phyloP scores from a whole-genome alignment of 2,888 invertebrate genomes.

The Dryobota labecula region DNA sequence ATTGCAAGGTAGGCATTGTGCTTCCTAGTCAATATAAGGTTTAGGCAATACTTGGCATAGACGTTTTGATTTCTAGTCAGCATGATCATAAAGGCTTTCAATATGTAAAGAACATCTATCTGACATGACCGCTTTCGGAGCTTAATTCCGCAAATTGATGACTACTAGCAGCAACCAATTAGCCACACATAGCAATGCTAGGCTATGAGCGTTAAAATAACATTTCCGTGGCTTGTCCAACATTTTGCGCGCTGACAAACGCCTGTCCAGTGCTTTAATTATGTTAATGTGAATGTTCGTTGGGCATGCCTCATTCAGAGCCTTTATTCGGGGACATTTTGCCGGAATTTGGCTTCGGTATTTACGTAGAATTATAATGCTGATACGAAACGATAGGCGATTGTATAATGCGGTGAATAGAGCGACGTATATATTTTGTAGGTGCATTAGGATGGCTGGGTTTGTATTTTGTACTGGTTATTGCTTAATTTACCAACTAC shows the following conservation, averaged over 20 bases:
- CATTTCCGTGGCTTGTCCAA: conserved; percentile 30
- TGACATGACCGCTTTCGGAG: not conserved
- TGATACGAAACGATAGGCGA: conserved; percentile 32
- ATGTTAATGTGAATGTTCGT: conserved; percentile 45
- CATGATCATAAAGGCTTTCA: too few species aligned
- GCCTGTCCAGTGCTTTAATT: conserved; percentile 48
- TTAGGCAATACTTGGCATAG: too few species aligned
- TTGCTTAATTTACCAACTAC: not conserved
- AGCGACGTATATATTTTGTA: not conserved
- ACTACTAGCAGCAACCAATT: conserved; percentile 20
- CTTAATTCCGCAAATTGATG: conserved; percentile 12
- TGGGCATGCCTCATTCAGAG: conserved; percentile 26
- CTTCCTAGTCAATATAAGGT: too few species aligned
- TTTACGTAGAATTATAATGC: conserved; percentile 42
- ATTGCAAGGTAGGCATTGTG: too few species aligned
- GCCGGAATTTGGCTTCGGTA: conserved; percentile 24
- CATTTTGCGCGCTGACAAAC: conserved; percentile 40
- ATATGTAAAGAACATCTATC: conserved; percentile 10
- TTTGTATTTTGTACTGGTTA: not conserved
- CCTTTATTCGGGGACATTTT: conserved; percentile 26
- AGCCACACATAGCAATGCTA: conserved; percentile 10
- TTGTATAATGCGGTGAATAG: conserved; percentile 1
- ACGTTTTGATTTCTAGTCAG: too few species aligned
- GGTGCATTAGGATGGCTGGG: not conserved
- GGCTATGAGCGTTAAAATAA: conserved; percentile 15